Percentiles rank a stretch among this genome's conserved stretches.
These are phyloP conservation scores for Trichopria drosophilae DNA, from an alignment of 2,888 invertebrate species.

Conservation along the genomic window DNA sequence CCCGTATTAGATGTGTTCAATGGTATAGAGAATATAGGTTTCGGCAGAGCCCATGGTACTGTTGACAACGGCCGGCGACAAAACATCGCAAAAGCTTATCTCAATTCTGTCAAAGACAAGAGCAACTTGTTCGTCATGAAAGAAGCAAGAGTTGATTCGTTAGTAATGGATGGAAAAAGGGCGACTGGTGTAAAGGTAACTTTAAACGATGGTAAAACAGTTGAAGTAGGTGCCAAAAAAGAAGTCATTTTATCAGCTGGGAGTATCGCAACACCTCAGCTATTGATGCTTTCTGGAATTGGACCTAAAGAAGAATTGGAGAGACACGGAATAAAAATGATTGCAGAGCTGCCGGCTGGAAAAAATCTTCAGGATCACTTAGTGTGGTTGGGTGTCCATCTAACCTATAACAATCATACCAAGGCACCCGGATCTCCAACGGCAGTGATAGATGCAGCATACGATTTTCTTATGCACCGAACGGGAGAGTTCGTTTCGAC, in stretches of 20 bases:
- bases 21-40: constrained; percentile 59
- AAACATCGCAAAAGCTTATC: constrained; percentile 58
- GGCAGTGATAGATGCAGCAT: constrained; percentile 39
- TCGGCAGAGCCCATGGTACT: constrained; percentile 59
- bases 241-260: constrained; percentile 71
- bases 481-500: constrained; percentile 58
- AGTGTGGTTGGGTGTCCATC: constrained; percentile 42
- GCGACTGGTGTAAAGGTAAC: constrained; percentile 59
- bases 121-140: constrained; percentile 66
- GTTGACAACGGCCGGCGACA: constrained; percentile 55
- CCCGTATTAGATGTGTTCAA: constrained; percentile 55
- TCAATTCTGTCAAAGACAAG: constrained; percentile 59
- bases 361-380: constrained; percentile 64
- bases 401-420: constrained; percentile 37
- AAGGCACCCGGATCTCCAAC: constrained; percentile 1
- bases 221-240: constrained; percentile 58
- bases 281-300: constrained; percentile 71
- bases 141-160: constrained; percentile 62
- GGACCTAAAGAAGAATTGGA: constrained; percentile 62
- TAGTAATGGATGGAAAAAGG: constrained; percentile 60
- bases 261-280: constrained; percentile 68
- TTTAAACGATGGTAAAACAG: constrained; percentile 45
- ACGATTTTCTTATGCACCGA: constrained; percentile 58
- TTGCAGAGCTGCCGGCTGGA: constrained; percentile 62
- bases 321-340: constrained; percentile 56